Base-by-base conservation (phyloP, 2,113 vertebrate genomes). In the Aplodontia rufa region DNA sequence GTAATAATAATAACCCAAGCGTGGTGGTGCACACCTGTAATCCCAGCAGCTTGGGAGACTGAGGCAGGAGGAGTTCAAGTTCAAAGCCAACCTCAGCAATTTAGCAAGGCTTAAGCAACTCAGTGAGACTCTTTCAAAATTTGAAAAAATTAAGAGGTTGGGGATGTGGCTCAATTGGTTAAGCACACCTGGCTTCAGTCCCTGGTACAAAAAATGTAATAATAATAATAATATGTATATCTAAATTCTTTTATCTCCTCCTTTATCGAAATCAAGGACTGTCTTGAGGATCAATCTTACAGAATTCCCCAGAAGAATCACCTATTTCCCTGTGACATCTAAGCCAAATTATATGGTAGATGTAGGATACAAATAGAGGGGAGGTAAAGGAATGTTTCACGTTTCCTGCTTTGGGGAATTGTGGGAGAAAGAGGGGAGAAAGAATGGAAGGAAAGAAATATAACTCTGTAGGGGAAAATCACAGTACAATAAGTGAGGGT, bases 201-300 rank as follows among this genome's bases (percentile, higher is more conserved):
- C n/a, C n/a, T n/a, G n/a, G n/a, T n/a, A n/a, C n/a, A n/a, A n/a
- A n/a, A 45, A 62, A 75, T 53, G 6, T n/a, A 68, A n/a, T 68
- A 68, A n/a, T n/a, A 76, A 42, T 55, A 45, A 35, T n/a, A n/a
- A 75, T 53, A 37, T 51, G 6, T 28, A 62, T 69, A 62, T 45
- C 6, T 6, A 76, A 96, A 94, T 93, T 90, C 19, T 24, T 90
- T 83, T 78, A 75, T 75, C 30, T 84, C 10, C 45, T 82, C 47
- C 30, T 80, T 79, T 87, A 93, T 58, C 19, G 96, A 90, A 78
- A 83, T 71, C 40, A 94, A 68, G 17, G 20, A 13, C 75, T 94
- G 7, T 80, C 87, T 68, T 84, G 58, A 94, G 11, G 47, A 45
- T 81, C 30, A 22, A 45, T n/a, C 40, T 94, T 66, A 93, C 30